These are phyloP conservation scores for Drosophila barbarae DNA, from an alignment of 2,888 invertebrate genomes.

Conservation along the genomic window DNA sequence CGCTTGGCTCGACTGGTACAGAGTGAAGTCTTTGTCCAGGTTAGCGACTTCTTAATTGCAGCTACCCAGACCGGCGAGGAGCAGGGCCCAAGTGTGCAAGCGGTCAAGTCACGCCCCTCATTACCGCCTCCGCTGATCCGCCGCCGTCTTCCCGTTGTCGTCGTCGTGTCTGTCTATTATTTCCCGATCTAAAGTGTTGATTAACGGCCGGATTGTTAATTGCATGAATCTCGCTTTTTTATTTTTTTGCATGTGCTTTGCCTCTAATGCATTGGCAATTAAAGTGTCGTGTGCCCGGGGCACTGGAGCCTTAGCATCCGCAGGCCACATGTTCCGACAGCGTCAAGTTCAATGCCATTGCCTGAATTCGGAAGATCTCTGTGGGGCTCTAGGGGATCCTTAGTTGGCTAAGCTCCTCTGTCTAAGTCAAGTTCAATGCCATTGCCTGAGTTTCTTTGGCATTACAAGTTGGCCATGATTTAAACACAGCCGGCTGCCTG, in stretches of 20 bases:
- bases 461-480: constrained; percentile 21
- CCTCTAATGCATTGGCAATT: constrained; percentile 37
- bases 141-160: not conserved
- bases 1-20: constrained; percentile 9
- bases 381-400: not conserved
- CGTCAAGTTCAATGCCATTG: constrained; percentile 9
- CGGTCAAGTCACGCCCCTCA: constrained; percentile 29
- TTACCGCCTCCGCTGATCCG: constrained; percentile 8
- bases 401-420: constrained; percentile 5
- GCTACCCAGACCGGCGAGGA: not conserved
- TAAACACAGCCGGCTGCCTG: constrained; percentile 1
- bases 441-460: not conserved
- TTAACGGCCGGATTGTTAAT: constrained; percentile 38
- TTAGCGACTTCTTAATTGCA: constrained; percentile 32
- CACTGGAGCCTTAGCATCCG: not conserved
- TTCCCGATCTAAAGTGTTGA: constrained; percentile 40
- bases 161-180: constrained; percentile 22
- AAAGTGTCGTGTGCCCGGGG: constrained; percentile 14
- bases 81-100: constrained; percentile 17
- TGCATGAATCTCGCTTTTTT: constrained; percentile 36
- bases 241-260: constrained; percentile 11
- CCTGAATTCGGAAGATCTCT: not conserved
- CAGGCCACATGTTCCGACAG: not conserved
- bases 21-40: constrained; percentile 32
- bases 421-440: not conserved